A percentile compares a stretch with the other conserved stretches of the same genome.
phyloP scores from a whole-genome alignment of 2,888 invertebrate species.

The Ctenicera cuprea region DNA sequence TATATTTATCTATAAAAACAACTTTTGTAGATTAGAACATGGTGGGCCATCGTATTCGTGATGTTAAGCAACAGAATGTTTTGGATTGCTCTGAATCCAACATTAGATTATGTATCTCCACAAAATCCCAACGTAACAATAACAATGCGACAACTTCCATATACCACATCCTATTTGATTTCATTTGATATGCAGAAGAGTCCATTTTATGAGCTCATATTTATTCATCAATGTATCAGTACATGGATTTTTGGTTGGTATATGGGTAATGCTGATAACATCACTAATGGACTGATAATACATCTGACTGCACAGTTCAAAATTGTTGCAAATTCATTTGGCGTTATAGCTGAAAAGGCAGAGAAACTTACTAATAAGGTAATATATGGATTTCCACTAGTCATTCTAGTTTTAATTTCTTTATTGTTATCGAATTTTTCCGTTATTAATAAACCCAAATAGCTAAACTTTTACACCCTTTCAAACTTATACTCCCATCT shows the following conservation, averaged over 20 bases:
- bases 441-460: too few relatives aligned
- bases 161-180: constrained; percentile 9
- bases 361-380: not conserved
- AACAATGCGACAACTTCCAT: constrained; percentile 9
- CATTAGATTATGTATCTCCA: not conserved
- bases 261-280: constrained; percentile 4
- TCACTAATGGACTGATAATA: constrained; percentile 21
- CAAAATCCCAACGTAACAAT: constrained; percentile 3
- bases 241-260: constrained; percentile 15
- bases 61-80: constrained; percentile 24
- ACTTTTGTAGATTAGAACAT: not conserved
- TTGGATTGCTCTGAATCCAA: constrained; percentile 17
- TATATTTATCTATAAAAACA: not conserved
- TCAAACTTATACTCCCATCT: too few relatives aligned
- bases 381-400: too few relatives aligned
- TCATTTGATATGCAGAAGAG: constrained; percentile 12
- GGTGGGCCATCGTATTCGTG: not conserved
- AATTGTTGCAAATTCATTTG: constrained; percentile 19
- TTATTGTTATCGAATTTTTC: too few relatives aligned
- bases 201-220: constrained; percentile 24
- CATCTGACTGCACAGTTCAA: constrained; percentile 26
- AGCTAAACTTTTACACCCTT: too few relatives aligned
- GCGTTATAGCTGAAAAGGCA: not conserved
- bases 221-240: constrained; percentile 9
- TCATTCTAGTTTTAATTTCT: too few relatives aligned